Evolutionary conservation across 2,797 vertebrate genomes (phyloP), one percentile per base, ranked within the genome.

Genomic region (Lithobates pipiens): DNA sequence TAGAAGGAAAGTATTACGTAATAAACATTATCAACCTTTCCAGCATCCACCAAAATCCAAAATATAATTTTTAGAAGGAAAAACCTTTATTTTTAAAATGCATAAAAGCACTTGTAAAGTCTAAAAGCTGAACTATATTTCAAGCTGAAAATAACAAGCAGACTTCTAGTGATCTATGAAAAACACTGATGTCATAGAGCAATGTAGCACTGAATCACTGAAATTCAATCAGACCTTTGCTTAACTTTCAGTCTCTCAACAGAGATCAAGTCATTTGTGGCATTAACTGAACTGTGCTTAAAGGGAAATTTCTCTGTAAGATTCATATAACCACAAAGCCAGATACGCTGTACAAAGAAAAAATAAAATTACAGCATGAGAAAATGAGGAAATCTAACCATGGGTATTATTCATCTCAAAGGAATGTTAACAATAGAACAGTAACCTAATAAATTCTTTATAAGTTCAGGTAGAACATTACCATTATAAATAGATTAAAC

Each of bases 301-400:
- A 44, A 65, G 39, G 39, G 34, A 74, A 63, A 82, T 74, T 74
- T 72, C 27, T 74, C 39, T 82, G 71, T 57, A 44, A 82, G 63
- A 74, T 44, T 82, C 21, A 81, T 73, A 70, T 74, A 68, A 82
- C 80, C 71, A 74, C 70, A 73, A 82, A 72, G 46, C 69, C 79
- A 80, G 68, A 80, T 69, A 69, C 27, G 42, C 11, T 5, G 32
- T 34, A 32, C 1, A 46, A 67, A 70, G 36, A 34, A 50, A 61
- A 71, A 36, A 36, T 39, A 61, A 71, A 50, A 80, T 44, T 27
- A 32, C 27, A 44, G 67, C 32, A 54, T n/a, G 70, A 10, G 9
- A 10, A 39, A 72, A 50, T 27, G 23, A 80, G 46, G 71, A 57
- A 34, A 46, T 61, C 54, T 8, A 61, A 61, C 54, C 21, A n/a